Base-by-base conservation (phyloP, 2,888 invertebrate species). In the Aproaerema taeniolella region DNA sequence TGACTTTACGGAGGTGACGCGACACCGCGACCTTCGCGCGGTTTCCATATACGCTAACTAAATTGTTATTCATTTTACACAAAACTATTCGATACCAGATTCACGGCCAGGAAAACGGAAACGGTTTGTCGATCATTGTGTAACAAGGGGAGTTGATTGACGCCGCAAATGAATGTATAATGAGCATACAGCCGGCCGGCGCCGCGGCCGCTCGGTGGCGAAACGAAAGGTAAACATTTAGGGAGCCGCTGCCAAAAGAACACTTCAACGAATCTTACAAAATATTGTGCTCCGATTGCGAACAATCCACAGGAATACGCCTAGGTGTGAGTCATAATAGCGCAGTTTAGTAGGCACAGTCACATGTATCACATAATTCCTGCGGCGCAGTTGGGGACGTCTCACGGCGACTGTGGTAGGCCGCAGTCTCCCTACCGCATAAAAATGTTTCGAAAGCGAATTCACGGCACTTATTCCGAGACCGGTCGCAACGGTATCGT, bases 1-100 rank as follows among this genome's bases (percentile, higher is more conserved):
- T 59, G 61, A 61, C 62, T 63, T 66, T 58, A 62, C 57, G 51
- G 36, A 17, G 41, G 31, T 68, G 74, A 76, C 76, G 74, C 57
- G 67, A 66, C 50, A 49, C 46, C 49, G 38, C 47, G 65, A 64
- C 76, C 75, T 75, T 69, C 66, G 46, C 47, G 49, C 41, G 53
- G 46, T 43, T 44, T 42, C 56, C 45, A 50, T 52, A 20, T 32
- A 49, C 49, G 49, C 43, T 53, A 47, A 55, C 47, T 47, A 45
- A 50, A 37, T 13, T 29, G 9, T 15, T 33, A 20, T 36, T 29
- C 28, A 29, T 25, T 34, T 39, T 34, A 30, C 32, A 11, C 39
- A 38, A 38, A 39, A 12, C 13, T 16, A 10, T 12, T 38, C 28
- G 26, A n/a, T n/a, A n/a, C n/a, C n/a, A n/a, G n/a, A n/a, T n/a